phyloP scores from a whole-genome alignment of 2,888 invertebrate genomes.

The Lasioglossum lativentre region DNA sequence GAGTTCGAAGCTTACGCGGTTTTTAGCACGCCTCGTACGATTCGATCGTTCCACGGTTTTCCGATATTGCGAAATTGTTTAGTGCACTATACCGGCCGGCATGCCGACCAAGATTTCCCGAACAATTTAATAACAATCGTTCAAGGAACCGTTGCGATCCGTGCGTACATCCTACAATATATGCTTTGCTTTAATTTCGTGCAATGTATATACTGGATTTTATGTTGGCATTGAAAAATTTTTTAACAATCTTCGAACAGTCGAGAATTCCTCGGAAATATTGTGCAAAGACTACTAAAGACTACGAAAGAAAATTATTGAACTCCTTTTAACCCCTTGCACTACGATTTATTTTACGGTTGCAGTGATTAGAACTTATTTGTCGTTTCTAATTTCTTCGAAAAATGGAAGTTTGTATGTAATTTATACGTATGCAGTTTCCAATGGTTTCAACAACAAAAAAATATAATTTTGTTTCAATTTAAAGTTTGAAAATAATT shows the following conservation, averaged over 20 bases:
- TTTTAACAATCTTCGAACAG: not conserved
- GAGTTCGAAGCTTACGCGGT: not conserved
- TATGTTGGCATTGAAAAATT: no score
- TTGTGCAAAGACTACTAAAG: no score
- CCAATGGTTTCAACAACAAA: no score
- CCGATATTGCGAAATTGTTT: not conserved
- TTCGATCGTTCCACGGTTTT: not conserved
- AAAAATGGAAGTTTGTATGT: no score
- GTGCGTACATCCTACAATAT: not conserved
- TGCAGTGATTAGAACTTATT: no score
- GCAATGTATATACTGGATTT: no score
- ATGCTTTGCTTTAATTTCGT: not conserved
- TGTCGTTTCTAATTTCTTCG: no score
- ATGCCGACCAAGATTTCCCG: not conserved
- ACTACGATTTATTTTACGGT: no score
- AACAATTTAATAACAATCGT: not conserved
- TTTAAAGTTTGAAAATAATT: no score
- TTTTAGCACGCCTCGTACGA: slow-evolving; percentile 15
- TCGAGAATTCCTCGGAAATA: not conserved
- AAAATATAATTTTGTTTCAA: no score
- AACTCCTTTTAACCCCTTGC: not conserved
- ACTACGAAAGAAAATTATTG: no score
- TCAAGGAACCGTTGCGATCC: not conserved
- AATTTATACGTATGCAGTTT: no score
- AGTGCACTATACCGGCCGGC: not conserved